phyloP scores from a whole-genome alignment of 2,113 vertebrate species.

The Ceyx margarethae region DNA sequence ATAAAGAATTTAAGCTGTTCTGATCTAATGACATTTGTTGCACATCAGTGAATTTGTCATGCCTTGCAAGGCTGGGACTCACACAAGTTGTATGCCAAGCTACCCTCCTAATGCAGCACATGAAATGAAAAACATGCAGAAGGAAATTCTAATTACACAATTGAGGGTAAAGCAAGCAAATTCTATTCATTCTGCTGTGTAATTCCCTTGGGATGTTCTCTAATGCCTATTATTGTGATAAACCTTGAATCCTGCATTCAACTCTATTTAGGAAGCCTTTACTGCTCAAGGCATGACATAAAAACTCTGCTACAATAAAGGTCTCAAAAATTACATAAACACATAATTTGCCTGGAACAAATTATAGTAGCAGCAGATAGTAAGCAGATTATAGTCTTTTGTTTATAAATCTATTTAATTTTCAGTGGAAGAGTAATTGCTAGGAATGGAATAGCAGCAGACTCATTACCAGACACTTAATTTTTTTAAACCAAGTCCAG shows the following conservation, averaged over 20 bases:
- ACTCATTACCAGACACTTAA: not conserved
- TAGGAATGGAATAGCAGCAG: not conserved
- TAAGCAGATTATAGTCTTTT: not conserved
- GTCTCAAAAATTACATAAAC: not conserved
- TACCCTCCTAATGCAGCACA: not conserved
- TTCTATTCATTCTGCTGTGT: not conserved
- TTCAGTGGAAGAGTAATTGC: not conserved
- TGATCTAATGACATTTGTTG: not conserved
- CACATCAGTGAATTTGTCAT: not conserved
- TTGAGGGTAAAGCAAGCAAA: not conserved
- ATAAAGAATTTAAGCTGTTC: not conserved
- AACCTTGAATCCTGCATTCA: not conserved
- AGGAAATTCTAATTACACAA: not conserved
- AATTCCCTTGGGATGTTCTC: not conserved
- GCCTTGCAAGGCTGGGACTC: not conserved
- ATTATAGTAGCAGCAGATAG: not conserved
- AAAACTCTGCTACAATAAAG: not conserved
- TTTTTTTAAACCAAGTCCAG: not conserved
- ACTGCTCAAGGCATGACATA: not conserved
- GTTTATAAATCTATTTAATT: not conserved
- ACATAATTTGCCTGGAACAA: not conserved
- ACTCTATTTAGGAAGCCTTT: not conserved
- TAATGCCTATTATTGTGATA: not conserved
- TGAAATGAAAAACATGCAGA: not conserved
- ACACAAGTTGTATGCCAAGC: not conserved